These are phyloP conservation scores for Nymphicus hollandicus DNA, from an alignment of 2,113 vertebrate genomes.

Conservation along the genomic window DNA sequence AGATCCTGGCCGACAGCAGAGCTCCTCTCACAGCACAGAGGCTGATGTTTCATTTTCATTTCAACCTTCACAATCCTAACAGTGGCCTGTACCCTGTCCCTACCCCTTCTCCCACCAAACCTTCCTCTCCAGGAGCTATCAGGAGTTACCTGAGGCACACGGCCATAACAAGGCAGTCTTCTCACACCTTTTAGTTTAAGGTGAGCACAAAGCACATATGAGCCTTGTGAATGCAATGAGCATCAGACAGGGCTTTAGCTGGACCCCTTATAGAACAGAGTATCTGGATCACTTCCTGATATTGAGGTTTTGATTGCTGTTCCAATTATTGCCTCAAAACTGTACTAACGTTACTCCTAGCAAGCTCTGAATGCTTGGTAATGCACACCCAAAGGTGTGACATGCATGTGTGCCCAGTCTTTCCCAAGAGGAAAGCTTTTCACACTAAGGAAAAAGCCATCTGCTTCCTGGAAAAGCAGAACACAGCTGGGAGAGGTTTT, in stretches of 20 bases:
- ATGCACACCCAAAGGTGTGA: neutral
- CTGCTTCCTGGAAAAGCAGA: neutral
- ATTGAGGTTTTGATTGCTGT: neutral
- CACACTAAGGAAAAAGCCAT: neutral
- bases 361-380: neutral
- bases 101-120: neutral
- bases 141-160: neutral
- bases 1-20: neutral
- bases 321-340: neutral
- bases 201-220: neutral
- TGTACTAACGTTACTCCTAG: neutral
- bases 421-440: neutral
- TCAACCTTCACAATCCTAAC: neutral
- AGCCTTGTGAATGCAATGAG: neutral
- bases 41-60: neutral
- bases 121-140: neutral
- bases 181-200: neutral
- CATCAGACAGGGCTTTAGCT: neutral
- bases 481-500: neutral
- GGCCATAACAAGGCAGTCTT: neutral
- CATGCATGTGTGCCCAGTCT: fast-evolving
- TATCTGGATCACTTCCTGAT: neutral
- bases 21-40: neutral
- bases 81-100: neutral
- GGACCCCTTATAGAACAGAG: neutral